These are phyloP conservation scores for Rhadina sibilatrix DNA, from an alignment of 2,113 vertebrate species.

Conservation along the genomic window DNA sequence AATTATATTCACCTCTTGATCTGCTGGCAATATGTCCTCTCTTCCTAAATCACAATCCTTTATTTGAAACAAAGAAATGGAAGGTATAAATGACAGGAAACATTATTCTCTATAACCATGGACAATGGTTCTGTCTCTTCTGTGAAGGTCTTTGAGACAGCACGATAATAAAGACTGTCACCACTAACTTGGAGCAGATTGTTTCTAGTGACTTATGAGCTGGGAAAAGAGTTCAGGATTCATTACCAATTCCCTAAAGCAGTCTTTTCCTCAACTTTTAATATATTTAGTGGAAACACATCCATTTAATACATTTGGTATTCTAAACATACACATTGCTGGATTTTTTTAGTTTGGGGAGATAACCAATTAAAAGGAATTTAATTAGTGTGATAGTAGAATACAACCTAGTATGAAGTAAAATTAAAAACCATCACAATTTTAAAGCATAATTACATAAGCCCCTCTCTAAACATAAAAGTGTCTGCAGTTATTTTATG, in stretches of 20 bases:
- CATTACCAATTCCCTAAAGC: background rate
- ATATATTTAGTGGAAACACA: background rate
- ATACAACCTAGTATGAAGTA: background rate
- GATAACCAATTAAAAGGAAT: conserved; percentile 23
- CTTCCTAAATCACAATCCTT: background rate
- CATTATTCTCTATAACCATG: background rate
- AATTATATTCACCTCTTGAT: background rate
- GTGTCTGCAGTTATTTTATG: background rate
- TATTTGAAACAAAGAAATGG: background rate
- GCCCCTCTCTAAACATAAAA: background rate
- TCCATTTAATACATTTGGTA: conserved; percentile 20
- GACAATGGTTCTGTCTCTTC: background rate
- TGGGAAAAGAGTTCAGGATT: background rate
- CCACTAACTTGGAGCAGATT: background rate
- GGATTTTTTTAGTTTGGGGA: conserved; percentile 33
- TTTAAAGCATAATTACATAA: conserved; percentile 11
- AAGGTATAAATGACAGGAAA: background rate
- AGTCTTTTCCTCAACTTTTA: background rate
- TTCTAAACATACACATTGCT: conserved; percentile 22
- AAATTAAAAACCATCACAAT: conserved; percentile 30
- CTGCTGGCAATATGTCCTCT: background rate
- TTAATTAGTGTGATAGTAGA: background rate
- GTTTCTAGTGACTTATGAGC: conserved; percentile 10
- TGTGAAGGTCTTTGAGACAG: background rate
- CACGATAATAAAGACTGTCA: background rate